These are phyloP conservation scores for Arvicanthis niloticus DNA, from an alignment of 2,113 vertebrate genomes.

Conservation along the genomic window DNA sequence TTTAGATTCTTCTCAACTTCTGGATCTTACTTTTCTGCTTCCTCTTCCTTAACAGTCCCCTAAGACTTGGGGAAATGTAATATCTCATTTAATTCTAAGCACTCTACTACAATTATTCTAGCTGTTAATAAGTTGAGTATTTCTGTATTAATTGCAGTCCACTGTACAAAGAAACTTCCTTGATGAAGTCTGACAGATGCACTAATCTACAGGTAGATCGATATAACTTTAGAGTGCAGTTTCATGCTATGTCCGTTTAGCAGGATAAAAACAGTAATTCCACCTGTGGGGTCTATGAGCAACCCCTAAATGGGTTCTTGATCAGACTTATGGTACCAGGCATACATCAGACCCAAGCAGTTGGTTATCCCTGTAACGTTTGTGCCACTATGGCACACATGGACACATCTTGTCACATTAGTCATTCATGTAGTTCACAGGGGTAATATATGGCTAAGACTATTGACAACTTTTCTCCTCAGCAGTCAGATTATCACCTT, in stretches of 20 bases:
- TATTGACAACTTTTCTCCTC: not conserved
- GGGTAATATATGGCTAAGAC: not conserved
- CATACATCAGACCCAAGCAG: not conserved
- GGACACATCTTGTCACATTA: not conserved
- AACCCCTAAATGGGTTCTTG: not conserved
- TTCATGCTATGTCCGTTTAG: not conserved
- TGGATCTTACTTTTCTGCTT: not conserved
- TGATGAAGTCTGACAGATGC: not conserved
- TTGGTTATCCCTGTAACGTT: not conserved
- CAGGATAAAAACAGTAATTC: not conserved
- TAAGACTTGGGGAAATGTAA: not conserved
- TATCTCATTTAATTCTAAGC: not conserved
- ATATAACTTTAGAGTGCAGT: not conserved
- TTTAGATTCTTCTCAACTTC: not conserved
- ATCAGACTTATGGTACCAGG: not conserved
- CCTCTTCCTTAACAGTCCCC: not conserved
- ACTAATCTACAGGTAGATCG: not conserved
- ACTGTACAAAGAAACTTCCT: not conserved
- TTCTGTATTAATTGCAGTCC: not conserved
- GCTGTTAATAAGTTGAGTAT: not conserved
- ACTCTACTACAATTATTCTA: not conserved
- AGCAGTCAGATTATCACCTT: not conserved
- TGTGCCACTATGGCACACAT: not conserved
- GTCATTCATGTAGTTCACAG: not conserved
- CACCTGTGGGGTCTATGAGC: not conserved